phyloP scores from a whole-genome alignment of 2,113 vertebrate species.

The Glaucidium brasilianum region DNA sequence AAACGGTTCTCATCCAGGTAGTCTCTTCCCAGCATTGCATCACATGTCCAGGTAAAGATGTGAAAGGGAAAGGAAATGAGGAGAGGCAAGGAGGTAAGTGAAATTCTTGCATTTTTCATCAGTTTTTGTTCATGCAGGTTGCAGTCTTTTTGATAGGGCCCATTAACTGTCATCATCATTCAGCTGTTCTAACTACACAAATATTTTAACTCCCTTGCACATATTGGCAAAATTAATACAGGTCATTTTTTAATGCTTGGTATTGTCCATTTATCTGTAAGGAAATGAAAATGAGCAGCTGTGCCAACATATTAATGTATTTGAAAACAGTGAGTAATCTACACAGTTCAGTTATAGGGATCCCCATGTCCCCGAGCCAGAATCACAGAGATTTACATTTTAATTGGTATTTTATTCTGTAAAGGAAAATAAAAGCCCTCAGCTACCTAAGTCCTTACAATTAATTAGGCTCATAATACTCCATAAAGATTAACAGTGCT shows the following conservation, averaged over 20 bases:
- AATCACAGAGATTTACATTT: slow-evolving; percentile 17
- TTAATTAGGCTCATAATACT: slow-evolving; percentile 29
- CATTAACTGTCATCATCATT: not conserved
- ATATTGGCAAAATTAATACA: not conserved
- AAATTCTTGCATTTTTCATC: not conserved
- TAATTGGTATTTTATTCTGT: slow-evolving; percentile 17
- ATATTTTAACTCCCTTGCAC: not conserved
- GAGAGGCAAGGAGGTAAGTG: not conserved
- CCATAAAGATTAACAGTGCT: not conserved
- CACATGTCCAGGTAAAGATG: not conserved
- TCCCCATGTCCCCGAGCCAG: not conserved
- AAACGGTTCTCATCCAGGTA: not conserved
- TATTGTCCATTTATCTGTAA: not conserved
- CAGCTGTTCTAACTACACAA: not conserved
- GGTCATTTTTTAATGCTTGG: not conserved
- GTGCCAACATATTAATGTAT: not conserved
- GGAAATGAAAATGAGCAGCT: not conserved
- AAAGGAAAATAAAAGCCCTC: slow-evolving; percentile 34
- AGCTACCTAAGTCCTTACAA: not conserved
- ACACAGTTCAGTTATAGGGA: not conserved
- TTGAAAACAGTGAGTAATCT: not conserved
- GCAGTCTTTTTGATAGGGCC: not conserved
- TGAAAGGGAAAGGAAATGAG: not conserved
- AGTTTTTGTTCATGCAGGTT: not conserved
- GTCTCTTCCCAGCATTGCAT: not conserved